Evolutionary conservation across 1,140 invertebrate genomes (phyloP), one percentile per base, ranked within the genome.

Genomic region (Pantala flavescens): DNA sequence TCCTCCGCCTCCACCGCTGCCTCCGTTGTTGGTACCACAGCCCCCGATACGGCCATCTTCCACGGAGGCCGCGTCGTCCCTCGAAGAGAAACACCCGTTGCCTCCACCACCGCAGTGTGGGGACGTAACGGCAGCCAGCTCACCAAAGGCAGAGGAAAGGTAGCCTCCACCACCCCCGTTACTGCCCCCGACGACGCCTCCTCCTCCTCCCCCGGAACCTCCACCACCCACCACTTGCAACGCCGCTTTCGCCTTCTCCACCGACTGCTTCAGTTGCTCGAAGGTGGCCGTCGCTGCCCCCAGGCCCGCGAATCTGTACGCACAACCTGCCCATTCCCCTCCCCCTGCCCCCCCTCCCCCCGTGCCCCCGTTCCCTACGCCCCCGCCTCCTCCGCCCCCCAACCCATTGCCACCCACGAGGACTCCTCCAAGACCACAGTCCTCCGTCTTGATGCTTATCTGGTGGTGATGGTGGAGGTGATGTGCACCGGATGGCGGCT

Each of bases 171-270:
- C 79, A 78, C 79, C 78, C 43, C 76, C 77, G 71, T 73, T 70
- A 9, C 2, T n/a, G 21, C n/a, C 23, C 7, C 28, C 74, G 16
- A 71, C 23, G 81, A 81, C 83, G 71, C 83, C 84, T 76, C 82
- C 82, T 77, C 83, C 82, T 76, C 82, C 80, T 16, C 80, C 78
- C 43, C 80, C 81, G 0, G 83, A 82, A 42, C 82, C 83, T 76
- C 84, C 84, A 23, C 83, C 82, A 16, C 82, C 82, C 19, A 84
- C 80, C 75, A 85, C 84, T 71, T 84, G 85, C n/a, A 94, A 83
- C 0, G 91, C 93, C 10, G 93, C 92, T 80, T 95, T 95, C 14
- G 93, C 92, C 81, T 94, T 94, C 80, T 94, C 92, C 24, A 94
- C 92, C 78, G 91, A 93, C 79, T 95, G 92, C 78, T 94, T 95